Base-by-base conservation (phyloP, 1,140 invertebrate genomes). In the Rhizoglyphus robini region DNA sequence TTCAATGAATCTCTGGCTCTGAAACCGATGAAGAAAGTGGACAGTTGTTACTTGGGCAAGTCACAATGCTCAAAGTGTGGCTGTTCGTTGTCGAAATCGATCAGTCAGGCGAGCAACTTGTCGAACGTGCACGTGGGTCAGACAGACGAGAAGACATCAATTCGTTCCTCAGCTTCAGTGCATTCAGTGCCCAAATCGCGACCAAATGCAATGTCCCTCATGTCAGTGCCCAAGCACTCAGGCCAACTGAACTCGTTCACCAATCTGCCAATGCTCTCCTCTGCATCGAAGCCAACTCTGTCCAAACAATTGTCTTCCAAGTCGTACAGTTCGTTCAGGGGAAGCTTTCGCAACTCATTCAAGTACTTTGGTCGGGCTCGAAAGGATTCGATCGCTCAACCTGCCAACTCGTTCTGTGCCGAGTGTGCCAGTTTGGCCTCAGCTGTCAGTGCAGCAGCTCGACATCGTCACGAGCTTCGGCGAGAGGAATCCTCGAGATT, bases 401-500 rank as follows among this genome's bases (percentile, higher is more conserved):
- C 61, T 11, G 61, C 61, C 5, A 63, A 63, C 25, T 31, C 47
- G 32, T 63, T 63, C 8, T 63, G 61, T 30, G 34, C 4, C 18
- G 61, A 63, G 23, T 63, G 61, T 49, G 15, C 20, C 13, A 51
- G 32, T 57, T n/a, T 36, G 34, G 61, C 63, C 15, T 18, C 63
- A 18, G 4, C 46, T 8, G 46, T 48, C 18, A 48, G 15, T 4
- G 41, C 63, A 15, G 63, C 63, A 1, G 20, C 41, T 20, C 18
- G 27, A 47, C 66, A 67, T 36, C 34, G 20, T n/a, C 47, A 65
- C 38, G 66, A 23, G n/a, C 20, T 67, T n/a, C 23, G 51, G 20
- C 27, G 63, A 36, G 62, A 66, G 29, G 66, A 67, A 48, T 54
- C 46, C 18, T 67, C 66, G 4, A 31, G 66, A 38, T 70, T 82